phyloP scores from a whole-genome alignment of 2,113 vertebrate species.

The Ursus arctos region DNA sequence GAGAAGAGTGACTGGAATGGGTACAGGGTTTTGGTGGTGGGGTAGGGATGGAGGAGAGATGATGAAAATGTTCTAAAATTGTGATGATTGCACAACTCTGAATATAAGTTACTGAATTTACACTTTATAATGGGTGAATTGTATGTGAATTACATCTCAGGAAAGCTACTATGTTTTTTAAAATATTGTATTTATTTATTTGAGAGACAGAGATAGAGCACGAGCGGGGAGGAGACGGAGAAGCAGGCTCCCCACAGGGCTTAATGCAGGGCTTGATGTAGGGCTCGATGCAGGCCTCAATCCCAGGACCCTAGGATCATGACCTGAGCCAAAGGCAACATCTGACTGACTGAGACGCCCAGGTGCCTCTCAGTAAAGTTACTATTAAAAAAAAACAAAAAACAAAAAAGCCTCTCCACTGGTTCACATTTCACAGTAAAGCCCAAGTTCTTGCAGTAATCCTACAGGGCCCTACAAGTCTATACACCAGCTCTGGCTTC shows the following conservation, averaged over 20 bases:
- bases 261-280: too few species aligned
- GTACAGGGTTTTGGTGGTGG: background rate
- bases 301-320: too few species aligned
- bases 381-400: background rate
- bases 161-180: background rate
- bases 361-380: too few species aligned
- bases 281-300: too few species aligned
- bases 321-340: too few species aligned
- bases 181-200: too few species aligned
- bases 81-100: background rate
- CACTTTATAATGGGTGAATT: background rate
- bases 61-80: background rate
- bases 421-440: background rate
- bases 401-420: background rate
- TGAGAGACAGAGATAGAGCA: background rate
- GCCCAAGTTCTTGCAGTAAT: background rate
- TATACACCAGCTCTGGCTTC: background rate
- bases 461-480: background rate
- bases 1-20: background rate
- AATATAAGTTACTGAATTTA: conserved; percentile 12
- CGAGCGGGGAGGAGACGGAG: background rate
- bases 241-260: background rate
- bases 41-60: background rate
- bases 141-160: background rate
- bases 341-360: too few species aligned